Conservation (phyloP, 2,113 vertebrate genomes). For the Hemichromis elongatus region DNA sequence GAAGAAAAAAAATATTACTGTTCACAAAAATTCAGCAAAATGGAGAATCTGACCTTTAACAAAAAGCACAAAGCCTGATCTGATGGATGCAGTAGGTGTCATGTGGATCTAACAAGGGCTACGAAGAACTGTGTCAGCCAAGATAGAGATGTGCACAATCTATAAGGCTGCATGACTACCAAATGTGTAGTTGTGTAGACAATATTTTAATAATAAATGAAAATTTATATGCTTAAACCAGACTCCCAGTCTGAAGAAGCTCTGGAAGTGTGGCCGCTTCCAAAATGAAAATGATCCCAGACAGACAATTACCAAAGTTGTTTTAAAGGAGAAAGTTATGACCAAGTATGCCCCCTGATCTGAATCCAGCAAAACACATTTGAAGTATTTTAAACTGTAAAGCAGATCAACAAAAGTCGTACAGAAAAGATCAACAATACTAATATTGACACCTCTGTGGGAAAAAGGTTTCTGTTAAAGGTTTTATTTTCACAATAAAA, state of each 20-base stretch:
- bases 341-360: neutral
- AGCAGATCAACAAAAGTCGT: neutral
- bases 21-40: neutral
- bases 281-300: neutral
- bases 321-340: neutral
- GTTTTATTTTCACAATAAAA: constrained; percentile 67
- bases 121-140: neutral
- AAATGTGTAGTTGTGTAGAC: neutral
- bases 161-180: neutral
- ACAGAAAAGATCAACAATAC: neutral
- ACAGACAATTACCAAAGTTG: neutral
- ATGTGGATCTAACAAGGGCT: neutral
- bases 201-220: neutral
- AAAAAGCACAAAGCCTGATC: neutral
- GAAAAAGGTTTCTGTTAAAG: neutral
- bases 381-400: neutral
- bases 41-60: neutral
- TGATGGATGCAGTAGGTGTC: neutral
- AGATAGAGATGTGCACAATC: neutral
- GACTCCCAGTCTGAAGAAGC: neutral
- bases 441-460: neutral
- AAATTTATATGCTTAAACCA: neutral
- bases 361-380: neutral
- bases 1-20: neutral
- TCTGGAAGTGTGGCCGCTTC: neutral